These are phyloP conservation scores for Melipona bicolor DNA, from an alignment of 2,888 invertebrate species.

Conservation along the genomic window DNA sequence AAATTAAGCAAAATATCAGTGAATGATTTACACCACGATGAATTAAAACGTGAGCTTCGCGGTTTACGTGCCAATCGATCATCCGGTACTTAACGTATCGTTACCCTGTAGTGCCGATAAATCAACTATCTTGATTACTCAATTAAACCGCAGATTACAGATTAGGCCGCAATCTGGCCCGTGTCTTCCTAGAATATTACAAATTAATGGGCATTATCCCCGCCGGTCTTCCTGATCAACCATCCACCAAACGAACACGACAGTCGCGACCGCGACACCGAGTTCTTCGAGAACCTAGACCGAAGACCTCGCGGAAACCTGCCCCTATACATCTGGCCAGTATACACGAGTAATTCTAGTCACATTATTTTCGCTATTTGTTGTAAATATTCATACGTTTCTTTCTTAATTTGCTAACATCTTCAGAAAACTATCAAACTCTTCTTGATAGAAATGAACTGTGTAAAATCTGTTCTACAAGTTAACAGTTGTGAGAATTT, in stretches of 20 bases:
- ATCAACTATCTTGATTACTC: conserved; percentile 61
- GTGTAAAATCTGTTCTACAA: not conserved
- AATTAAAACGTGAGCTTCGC: conserved; percentile 2
- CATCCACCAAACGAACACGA: conserved; percentile 79
- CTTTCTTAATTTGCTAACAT: not conserved
- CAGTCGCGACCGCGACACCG: conserved; percentile 81
- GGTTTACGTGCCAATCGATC: not conserved
- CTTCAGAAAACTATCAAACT: not conserved
- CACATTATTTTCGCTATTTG: not conserved
- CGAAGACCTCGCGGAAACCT: conserved; percentile 80
- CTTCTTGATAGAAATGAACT: not conserved
- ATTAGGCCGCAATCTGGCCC: conserved; percentile 90
- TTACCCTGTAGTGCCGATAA: not conserved
- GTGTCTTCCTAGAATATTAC: conserved; percentile 93
- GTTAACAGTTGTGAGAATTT: not conserved
- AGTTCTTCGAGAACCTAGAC: conserved; percentile 77
- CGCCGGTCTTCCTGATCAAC: conserved; percentile 81
- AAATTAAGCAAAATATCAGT: conserved; percentile 1
- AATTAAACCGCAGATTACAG: conserved; percentile 87
- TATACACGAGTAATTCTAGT: conserved; percentile 79
- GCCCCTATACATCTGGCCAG: conserved; percentile 82
- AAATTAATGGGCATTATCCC: conserved; percentile 89
- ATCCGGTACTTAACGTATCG: not conserved
- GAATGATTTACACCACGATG: conserved; percentile 24
- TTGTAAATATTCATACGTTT: not conserved